Conservation (phyloP, 2,888 invertebrate genomes). For the Rhamphomyia laevipes region DNA sequence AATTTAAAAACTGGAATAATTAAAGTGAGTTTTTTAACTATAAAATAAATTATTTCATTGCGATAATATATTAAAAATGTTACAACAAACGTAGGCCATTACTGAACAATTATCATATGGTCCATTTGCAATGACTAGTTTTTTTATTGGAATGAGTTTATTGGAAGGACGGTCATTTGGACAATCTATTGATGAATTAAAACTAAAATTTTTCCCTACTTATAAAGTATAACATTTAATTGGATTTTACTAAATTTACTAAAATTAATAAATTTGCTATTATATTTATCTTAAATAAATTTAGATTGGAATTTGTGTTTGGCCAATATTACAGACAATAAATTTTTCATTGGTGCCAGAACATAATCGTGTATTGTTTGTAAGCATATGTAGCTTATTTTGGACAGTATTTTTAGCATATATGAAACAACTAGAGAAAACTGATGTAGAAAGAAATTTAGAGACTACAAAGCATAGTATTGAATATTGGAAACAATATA, state of each 20-base stretch:
- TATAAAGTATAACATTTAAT: conserved; percentile 35
- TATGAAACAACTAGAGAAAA: conserved; percentile 48
- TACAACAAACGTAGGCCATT: conserved; percentile 39
- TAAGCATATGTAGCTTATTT: conserved; percentile 57
- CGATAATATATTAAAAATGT: neutral
- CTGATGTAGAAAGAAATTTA: neutral
- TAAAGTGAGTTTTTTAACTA: conserved; percentile 40
- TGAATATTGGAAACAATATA: no score
- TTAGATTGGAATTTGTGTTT: conserved; percentile 46
- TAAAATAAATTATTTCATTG: neutral
- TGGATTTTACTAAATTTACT: neutral
- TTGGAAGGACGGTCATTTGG: conserved; percentile 53
- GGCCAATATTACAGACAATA: conserved; percentile 62
- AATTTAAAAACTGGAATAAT: conserved; percentile 57
- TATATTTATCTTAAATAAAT: neutral
- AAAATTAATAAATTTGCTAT: no score
- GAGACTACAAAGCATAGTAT: no score
- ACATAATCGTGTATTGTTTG: conserved; percentile 58
- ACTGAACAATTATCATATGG: conserved; percentile 66
- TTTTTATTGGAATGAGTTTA: conserved; percentile 63
- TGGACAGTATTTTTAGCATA: conserved; percentile 70
- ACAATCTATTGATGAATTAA: conserved; percentile 53
- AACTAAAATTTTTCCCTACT: conserved; percentile 59
- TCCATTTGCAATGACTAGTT: conserved; percentile 61
- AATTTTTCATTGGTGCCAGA: conserved; percentile 64